Percentiles rank a stretch among this genome's conserved stretches.
phyloP scores from a whole-genome alignment of 2,113 vertebrate species.

The Tretioscincus oriximinensis region DNA sequence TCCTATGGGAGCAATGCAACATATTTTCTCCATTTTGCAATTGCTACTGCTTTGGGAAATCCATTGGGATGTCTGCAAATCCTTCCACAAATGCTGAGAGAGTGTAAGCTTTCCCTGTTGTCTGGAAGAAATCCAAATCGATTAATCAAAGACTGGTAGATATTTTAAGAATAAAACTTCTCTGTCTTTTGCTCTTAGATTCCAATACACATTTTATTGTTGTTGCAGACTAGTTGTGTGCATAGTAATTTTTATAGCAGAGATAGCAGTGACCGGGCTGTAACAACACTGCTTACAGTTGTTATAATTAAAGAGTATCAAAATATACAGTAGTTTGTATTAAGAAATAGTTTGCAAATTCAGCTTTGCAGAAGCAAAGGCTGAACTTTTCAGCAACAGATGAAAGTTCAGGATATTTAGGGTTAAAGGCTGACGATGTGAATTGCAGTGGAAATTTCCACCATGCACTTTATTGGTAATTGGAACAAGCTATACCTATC shows the following conservation, averaged over 20 bases:
- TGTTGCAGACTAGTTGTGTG: neutral
- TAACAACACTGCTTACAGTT: neutral
- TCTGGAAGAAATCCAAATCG: too few species aligned
- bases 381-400: constrained; percentile 49
- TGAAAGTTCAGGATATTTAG: constrained; percentile 55
- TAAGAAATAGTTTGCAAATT: constrained; percentile 29
- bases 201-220: neutral
- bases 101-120: too few species aligned
- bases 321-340: constrained; percentile 18
- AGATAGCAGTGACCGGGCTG: neutral
- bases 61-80: too few species aligned
- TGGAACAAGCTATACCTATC: constrained; percentile 48
- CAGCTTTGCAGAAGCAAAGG: constrained; percentile 48
- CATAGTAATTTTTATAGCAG: neutral
- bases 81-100: too few species aligned
- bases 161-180: neutral
- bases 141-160: too few species aligned
- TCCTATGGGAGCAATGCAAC: too few species aligned
- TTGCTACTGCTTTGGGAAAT: too few species aligned
- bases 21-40: too few species aligned
- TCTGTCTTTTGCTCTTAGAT: rapidly evolving
- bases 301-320: neutral
- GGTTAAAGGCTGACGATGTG: constrained; percentile 61
- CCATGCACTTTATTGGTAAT: constrained; percentile 47
- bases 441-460: constrained; percentile 75